These are phyloP conservation scores for Elephas maximus DNA, from an alignment of 2,113 vertebrate genomes.

Conservation along the genomic window DNA sequence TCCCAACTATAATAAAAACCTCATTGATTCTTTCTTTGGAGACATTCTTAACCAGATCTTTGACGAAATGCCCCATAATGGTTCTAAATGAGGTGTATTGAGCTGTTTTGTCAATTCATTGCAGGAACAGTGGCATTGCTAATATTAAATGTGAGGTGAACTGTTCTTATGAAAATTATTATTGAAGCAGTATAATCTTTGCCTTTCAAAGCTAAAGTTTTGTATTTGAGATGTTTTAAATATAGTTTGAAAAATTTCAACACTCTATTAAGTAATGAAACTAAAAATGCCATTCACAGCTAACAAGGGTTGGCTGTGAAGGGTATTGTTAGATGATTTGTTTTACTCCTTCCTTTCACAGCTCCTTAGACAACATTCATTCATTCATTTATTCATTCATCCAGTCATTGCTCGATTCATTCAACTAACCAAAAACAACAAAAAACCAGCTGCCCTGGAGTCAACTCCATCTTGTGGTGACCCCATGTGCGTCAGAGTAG, in stretches of 20 bases:
- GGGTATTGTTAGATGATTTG: background rate
- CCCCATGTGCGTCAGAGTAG: background rate
- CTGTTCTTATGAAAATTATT: constrained; percentile 60
- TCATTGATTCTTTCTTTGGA: constrained; percentile 86
- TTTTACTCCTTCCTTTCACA: background rate
- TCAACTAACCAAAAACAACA: background rate
- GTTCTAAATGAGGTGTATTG: constrained; percentile 89
- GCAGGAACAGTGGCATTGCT: constrained; percentile 83
- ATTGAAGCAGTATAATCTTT: constrained; percentile 23
- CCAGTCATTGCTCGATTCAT: background rate
- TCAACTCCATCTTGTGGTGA: background rate
- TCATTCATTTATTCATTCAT: background rate
- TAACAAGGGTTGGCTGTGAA: background rate
- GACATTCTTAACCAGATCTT: constrained; percentile 86
- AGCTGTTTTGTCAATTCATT: constrained; percentile 86
- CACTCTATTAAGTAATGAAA: constrained; percentile 29
- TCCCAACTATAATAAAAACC: constrained; percentile 86
- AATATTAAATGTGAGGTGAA: constrained; percentile 68
- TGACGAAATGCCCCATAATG: constrained; percentile 88
- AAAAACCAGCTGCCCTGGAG: background rate
- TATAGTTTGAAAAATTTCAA: constrained; percentile 50
- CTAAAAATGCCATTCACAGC: constrained; percentile 16
- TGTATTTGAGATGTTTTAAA: constrained; percentile 66
- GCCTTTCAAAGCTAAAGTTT: constrained; percentile 43
- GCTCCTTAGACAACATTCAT: background rate